phyloP scores from a whole-genome alignment of 2,113 vertebrate species.

The Dromaius novaehollandiae region DNA sequence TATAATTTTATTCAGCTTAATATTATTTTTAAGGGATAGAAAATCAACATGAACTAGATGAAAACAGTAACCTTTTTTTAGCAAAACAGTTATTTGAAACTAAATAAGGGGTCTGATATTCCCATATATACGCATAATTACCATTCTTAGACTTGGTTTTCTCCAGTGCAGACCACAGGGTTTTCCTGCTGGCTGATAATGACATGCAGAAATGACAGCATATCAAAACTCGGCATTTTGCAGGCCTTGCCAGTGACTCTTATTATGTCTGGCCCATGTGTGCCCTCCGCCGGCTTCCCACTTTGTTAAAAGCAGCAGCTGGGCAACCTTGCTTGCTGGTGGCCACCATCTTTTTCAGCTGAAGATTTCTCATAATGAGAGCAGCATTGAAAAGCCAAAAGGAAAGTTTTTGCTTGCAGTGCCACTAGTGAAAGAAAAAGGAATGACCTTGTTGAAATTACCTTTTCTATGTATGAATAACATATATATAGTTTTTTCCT shows the following conservation, averaged over 20 bases:
- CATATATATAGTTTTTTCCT: accelerated
- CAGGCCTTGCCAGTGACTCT: neutral
- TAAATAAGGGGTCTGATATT: neutral
- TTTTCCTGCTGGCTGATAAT: slow-evolving; percentile 22
- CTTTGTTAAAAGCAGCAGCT: neutral
- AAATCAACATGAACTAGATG: neutral
- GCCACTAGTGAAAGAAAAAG: neutral
- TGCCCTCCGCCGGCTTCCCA: neutral
- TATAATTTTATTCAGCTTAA: neutral
- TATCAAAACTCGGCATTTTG: neutral
- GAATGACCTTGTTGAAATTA: neutral
- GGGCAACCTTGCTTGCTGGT: neutral
- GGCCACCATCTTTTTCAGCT: neutral
- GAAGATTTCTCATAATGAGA: neutral
- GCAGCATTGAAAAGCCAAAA: neutral
- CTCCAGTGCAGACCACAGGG: neutral
- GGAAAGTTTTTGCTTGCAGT: neutral
- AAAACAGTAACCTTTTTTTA: neutral
- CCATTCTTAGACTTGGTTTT: neutral
- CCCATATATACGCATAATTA: neutral
- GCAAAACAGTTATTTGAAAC: neutral
- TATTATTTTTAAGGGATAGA: neutral
- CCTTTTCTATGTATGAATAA: neutral
- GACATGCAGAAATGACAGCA: neutral
- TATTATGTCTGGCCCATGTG: neutral